Conservation (phyloP, 2,797 vertebrate genomes). For the Mormyrops boulengeri region DNA sequence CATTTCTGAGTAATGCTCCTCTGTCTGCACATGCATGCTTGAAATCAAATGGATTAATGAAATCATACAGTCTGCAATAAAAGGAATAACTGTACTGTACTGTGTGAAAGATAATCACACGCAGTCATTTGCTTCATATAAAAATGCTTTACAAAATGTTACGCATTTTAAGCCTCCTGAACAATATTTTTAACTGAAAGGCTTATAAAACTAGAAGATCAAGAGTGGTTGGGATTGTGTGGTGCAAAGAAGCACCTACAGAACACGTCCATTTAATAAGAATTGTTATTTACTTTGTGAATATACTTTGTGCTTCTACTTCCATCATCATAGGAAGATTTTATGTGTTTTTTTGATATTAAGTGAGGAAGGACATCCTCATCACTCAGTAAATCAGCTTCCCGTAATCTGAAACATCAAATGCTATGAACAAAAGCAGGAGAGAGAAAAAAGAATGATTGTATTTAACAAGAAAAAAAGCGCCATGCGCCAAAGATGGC, state of each 20-base stretch:
- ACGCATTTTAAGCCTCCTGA: neutral
- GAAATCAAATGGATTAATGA: neutral
- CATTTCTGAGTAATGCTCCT: neutral
- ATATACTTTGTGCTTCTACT: neutral
- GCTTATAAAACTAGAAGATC: neutral
- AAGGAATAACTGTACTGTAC: neutral
- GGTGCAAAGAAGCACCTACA: neutral
- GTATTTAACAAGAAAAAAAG: slow-evolving; percentile 20
- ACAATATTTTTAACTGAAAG: neutral
- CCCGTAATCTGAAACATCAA: neutral
- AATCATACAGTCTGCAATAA: neutral
- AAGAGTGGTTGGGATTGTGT: neutral
- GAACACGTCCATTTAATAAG: neutral
- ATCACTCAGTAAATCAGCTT: neutral
- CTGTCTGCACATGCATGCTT: neutral
- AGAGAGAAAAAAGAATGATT: slow-evolving; percentile 11
- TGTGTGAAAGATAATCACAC: neutral
- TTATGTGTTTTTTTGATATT: neutral
- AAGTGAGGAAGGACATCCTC: neutral
- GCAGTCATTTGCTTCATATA: neutral
- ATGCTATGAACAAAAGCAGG: neutral
- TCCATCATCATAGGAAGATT: neutral
- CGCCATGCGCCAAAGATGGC: slow-evolving; percentile 27
- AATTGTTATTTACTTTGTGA: neutral
- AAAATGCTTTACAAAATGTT: neutral